These are phyloP conservation scores for Amorpha juglandis DNA, from an alignment of 2,888 invertebrate species.

Conservation along the genomic window DNA sequence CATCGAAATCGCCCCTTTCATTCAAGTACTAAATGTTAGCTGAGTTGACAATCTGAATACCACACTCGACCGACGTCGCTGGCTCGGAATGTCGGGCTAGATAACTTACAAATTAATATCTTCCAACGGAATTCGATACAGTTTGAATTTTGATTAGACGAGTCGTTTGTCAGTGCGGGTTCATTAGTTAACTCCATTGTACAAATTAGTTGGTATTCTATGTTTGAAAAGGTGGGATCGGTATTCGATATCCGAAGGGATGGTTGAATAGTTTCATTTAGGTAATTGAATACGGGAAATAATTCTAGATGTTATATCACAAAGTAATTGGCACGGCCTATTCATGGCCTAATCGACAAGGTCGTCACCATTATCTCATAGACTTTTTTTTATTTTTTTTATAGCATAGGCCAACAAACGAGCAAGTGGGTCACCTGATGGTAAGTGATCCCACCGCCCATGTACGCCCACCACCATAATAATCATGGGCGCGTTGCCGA, in stretches of 20 bases:
- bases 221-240: neutral
- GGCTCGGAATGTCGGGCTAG: slow-evolving; percentile 47
- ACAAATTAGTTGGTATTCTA: neutral
- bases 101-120: slow-evolving; percentile 38
- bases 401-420: too few species aligned
- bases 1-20: slow-evolving; percentile 43
- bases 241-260: neutral
- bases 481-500: too few species aligned
- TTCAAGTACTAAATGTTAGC: slow-evolving; percentile 48
- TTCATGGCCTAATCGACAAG: too few species aligned
- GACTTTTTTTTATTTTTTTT: too few species aligned
- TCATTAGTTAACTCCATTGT: slow-evolving; percentile 2
- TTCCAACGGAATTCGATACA: slow-evolving; percentile 41
- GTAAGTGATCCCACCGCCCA: too few species aligned
- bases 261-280: neutral
- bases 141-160: neutral
- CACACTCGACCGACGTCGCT: slow-evolving; percentile 49
- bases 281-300: too few species aligned
- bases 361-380: too few species aligned
- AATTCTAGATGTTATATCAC: too few species aligned
- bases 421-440: too few species aligned
- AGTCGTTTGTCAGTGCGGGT: neutral
- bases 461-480: too few species aligned
- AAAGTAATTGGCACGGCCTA: too few species aligned
- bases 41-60: slow-evolving; percentile 52